phyloP scores from a whole-genome alignment of 1,140 invertebrate species.

The Penaeus vannamei region DNA sequence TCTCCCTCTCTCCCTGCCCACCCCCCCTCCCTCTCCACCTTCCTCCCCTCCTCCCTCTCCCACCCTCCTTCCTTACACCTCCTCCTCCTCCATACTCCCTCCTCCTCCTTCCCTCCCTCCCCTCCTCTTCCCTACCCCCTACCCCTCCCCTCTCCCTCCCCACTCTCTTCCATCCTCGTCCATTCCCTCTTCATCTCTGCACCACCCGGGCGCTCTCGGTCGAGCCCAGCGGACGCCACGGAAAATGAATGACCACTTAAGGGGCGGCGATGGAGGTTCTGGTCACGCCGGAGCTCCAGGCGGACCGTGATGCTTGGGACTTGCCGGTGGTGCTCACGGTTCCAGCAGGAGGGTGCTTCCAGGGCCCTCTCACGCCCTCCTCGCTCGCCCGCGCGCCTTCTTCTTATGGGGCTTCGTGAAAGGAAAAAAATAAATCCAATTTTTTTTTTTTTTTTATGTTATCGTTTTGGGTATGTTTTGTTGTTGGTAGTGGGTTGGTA shows the following conservation, averaged over 20 bases:
- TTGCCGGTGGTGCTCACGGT: slow-evolving; percentile 54
- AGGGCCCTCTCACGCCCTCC: too few species aligned
- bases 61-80: neutral
- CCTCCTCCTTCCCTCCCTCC: neutral
- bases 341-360: neutral
- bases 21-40: neutral
- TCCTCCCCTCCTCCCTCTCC: neutral
- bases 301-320: slow-evolving; percentile 43
- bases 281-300: slow-evolving; percentile 55
- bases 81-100: neutral
- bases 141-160: neutral
- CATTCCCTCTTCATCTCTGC: slow-evolving; percentile 24
- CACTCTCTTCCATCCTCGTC: neutral
- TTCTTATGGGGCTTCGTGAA: too few species aligned
- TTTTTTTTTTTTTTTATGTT: too few species aligned
- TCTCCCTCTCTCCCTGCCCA: neutral
- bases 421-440: too few species aligned
- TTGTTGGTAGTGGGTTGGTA: too few species aligned
- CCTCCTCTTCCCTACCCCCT: neutral
- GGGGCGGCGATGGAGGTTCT: slow-evolving; percentile 55
- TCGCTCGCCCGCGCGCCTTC: too few species aligned
- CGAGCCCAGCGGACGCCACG: slow-evolving; percentile 51
- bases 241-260: slow-evolving; percentile 63
- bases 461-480: too few species aligned
- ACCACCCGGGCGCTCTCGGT: slow-evolving; percentile 43